Evolutionary conservation across 1,140 invertebrate species (phyloP), one percentile per base, ranked within the genome.

Genomic region (Papilio machaon): DNA sequence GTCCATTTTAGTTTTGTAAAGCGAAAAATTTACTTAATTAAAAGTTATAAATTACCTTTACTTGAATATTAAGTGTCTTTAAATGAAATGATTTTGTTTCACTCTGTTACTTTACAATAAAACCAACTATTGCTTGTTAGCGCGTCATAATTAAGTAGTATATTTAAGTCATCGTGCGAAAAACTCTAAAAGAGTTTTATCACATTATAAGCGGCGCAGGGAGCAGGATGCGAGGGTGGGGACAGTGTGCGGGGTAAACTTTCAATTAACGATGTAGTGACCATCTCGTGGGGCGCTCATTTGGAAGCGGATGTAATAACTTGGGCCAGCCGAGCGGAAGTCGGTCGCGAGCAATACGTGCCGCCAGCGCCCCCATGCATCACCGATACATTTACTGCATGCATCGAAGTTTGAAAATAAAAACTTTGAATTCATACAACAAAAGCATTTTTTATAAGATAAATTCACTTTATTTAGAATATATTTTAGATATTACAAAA

Each of bases 261-360:
- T 80, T 73, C 82, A 64, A 82, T 82, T 80, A 82, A 82, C 81
- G 54, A 78, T 77, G 79, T 73, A 38, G 43, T 80, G 74, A 82
- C 79, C 80, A 80, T 78, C 80, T 83, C 79, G 60, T 13, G n/a
- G 79, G 54, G 60, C 49, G 79, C 79, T 76, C 74, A 76, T 80
- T 80, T 80, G 82, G 82, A 80, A 83, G 67, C 73, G 67, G 82
- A 75, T 79, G 82, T 81, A 80, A 83, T 83, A 83, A 82, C 64
- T 80, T 49, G 64, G 82, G 13, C 74, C 79, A 79, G 67, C 82
- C 47, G 79, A 80, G 78, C 81, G 81, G 81, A 80, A 80, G 77
- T 79, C 58, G 60, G 46, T 64, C n/a, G 81, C 47, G 19, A 76
- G 74, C 47, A n/a, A 17, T 52, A 2, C 46, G 19, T 43, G 38